Conservation (phyloP, 2,113 vertebrate species). For the Apteryx owenii region DNA sequence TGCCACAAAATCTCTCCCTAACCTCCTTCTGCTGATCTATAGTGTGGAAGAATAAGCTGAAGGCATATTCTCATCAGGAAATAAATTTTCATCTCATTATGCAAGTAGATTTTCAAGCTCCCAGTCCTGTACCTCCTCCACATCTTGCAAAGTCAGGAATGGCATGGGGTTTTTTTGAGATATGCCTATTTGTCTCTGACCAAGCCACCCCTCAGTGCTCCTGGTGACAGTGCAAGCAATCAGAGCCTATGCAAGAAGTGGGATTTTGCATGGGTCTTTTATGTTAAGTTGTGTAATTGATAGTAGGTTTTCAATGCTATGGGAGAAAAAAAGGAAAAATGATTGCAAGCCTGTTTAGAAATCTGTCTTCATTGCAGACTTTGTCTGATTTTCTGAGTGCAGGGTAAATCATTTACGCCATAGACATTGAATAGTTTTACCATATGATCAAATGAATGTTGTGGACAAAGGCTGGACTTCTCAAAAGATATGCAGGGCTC, state of each 20-base stretch:
- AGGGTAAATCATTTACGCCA: not conserved
- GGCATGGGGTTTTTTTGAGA: accelerated
- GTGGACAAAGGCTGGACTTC: not conserved
- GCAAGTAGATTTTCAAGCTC: not conserved
- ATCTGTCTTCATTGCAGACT: not conserved
- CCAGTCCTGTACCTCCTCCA: not conserved
- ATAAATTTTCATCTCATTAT: not conserved
- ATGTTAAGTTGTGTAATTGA: not conserved
- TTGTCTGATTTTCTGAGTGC: not conserved
- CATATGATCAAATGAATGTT: not conserved
- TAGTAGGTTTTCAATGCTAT: not conserved
- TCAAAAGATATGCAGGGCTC: not conserved
- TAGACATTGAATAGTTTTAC: not conserved
- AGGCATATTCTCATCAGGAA: not conserved
- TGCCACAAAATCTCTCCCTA: not conserved
- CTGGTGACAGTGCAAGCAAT: not conserved
- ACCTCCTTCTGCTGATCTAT: not conserved
- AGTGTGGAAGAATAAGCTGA: not conserved
- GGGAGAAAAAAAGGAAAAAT: not conserved
- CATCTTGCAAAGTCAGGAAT: not conserved
- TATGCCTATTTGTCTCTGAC: not conserved
- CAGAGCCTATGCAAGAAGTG: not conserved
- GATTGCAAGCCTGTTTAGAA: not conserved
- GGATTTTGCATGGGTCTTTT: not conserved
- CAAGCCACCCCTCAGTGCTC: not conserved